Evolutionary conservation across 2,797 vertebrate species (phyloP), one percentile per base, ranked within the genome.

Genomic region (Coranthus polyacanthus): DNA sequence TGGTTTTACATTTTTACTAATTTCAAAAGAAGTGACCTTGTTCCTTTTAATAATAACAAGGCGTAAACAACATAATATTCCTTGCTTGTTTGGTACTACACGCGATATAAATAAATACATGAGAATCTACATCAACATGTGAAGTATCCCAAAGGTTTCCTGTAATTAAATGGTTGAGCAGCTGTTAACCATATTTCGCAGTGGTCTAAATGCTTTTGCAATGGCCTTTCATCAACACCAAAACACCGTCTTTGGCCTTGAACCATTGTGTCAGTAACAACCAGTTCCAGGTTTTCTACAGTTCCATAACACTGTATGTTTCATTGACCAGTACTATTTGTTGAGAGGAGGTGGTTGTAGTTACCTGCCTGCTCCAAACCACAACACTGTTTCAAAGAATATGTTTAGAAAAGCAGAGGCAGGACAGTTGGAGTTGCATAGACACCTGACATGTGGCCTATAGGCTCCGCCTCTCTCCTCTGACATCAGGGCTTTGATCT

Each of bases 401-500:
- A 5, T 29, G 3, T 32, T 55, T 13, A 26, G 16, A 56, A 20
- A 3, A 43, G 38, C 38, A 43, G 34, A 24, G 13, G 39, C 24
- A 44, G 56, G 36, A 17, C 21, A 62, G 69, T n/a, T 56, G 34
- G 12, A 47, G 55, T 42, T 51, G 39, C 37, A 52, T 52, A 83
- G 75, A 89, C 88, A 92, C 87, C 92, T 93, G 84, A 93, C 83
- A 82, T 72, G 79, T 57, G 68, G 78, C 72, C 77, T 34, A 63
- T 1, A 84, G 60, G 85, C 91, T 84, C 89, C 85, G 63, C 89
- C 90, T 68, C 88, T 70, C 68, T 69, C 62, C 78, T 75, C 71
- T 92, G 92, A 92, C 90, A 92, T 93, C 91, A 93, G 42, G 21
- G 72, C 86, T 92, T 84, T 93, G 89, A 93, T 93, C 90, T 87